Conservation (phyloP, 2,888 invertebrate genomes). For the Torymus auratus region DNA sequence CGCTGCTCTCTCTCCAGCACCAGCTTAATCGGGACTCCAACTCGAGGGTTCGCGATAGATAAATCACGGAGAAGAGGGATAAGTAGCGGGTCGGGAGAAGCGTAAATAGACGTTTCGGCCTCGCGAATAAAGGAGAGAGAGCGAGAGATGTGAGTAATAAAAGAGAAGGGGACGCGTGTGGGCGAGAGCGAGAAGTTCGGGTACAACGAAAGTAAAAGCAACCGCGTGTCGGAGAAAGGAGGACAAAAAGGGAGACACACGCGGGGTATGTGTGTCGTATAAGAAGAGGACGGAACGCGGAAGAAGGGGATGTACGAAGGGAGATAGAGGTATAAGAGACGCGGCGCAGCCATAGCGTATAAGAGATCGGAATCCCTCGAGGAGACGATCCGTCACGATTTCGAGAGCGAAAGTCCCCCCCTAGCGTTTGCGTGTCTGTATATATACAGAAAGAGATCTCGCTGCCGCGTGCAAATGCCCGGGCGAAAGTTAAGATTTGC, state of each 20-base stretch:
- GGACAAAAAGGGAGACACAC: not conserved
- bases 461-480: not conserved
- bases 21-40: conserved; percentile 1
- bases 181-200: not conserved
- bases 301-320: not conserved
- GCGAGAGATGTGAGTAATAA: not conserved
- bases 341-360: not conserved
- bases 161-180: not conserved
- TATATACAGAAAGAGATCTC: too few relatives aligned
- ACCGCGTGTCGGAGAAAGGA: not conserved
- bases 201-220: not conserved
- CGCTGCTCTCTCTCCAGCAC: not conserved
- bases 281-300: not conserved
- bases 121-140: not conserved
- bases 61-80: not conserved
- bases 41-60: conserved; percentile 10
- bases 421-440: not conserved
- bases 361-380: conserved; percentile 44
- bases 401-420: conserved; percentile 50
- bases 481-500: conserved; percentile 31
- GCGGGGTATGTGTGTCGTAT: too few relatives aligned
- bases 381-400: conserved; percentile 52
- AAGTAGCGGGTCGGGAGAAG: not conserved
- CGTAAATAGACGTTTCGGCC: not conserved
- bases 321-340: conserved; percentile 7